Conservation (phyloP, 37 sponge, comb jelly and placozoan species). For the Axinella damicornis region DNA sequence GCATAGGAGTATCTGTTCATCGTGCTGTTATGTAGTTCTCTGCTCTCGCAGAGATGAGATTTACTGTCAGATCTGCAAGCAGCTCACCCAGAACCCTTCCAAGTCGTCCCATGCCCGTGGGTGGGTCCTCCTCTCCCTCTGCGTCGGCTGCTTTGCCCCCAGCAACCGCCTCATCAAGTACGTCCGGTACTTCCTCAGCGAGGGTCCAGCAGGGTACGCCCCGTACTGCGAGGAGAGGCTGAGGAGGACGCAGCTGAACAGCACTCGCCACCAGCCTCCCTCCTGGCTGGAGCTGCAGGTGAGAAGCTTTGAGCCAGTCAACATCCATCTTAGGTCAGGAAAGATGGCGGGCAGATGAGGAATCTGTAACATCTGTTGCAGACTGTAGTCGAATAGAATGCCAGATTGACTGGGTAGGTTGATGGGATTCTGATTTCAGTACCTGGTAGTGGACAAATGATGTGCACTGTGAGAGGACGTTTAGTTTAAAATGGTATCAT, state of each 20-base stretch:
- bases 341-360: no score
- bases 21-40: no score
- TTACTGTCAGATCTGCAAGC: conserved; percentile 96
- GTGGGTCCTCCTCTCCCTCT: conserved; percentile 94
- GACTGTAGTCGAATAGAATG: no score
- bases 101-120: conserved; percentile 96
- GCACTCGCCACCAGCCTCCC: conserved; percentile 91
- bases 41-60: conserved; percentile 97
- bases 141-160: conserved; percentile 96
- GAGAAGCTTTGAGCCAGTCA: no score
- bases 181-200: conserved; percentile 87
- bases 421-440: no score
- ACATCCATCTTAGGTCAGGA: no score
- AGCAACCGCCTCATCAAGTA: conserved; percentile 85
- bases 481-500: no score
- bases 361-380: no score
- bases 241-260: conserved; percentile 83
- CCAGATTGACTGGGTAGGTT: no score
- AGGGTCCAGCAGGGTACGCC: conserved; percentile 96
- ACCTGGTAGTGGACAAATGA: no score
- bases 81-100: conserved; percentile 90
- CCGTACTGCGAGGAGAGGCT: conserved; percentile 97
- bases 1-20: no score
- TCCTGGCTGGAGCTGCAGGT: conserved; percentile 97
- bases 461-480: no score